These are phyloP conservation scores for Herpetotheres cachinnans DNA, from an alignment of 2,113 vertebrate species.

Conservation along the genomic window DNA sequence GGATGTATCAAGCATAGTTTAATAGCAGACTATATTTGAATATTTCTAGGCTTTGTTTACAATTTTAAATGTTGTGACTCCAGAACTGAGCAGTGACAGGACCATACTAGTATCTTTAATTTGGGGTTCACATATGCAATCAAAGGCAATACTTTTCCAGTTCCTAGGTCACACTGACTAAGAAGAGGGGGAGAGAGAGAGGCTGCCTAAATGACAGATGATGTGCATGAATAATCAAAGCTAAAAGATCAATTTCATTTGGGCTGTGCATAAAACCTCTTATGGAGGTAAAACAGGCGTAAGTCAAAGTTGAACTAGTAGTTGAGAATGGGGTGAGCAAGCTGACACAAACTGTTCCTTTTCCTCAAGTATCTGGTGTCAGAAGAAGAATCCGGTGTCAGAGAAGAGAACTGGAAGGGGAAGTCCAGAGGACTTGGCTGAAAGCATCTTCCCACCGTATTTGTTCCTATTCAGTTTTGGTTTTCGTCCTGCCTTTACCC, in stretches of 20 bases:
- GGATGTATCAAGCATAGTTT: not conserved
- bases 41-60: not conserved
- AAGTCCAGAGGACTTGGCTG: not conserved
- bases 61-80: not conserved
- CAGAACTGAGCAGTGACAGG: not conserved
- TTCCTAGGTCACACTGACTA: not conserved
- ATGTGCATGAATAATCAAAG: not conserved
- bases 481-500: not conserved
- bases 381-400: not conserved
- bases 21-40: not conserved
- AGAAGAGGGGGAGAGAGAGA: not conserved
- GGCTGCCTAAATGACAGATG: not conserved
- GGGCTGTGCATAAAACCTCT: not conserved
- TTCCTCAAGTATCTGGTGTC: not conserved
- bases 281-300: not conserved
- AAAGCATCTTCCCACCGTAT: not conserved
- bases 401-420: not conserved
- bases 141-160: not conserved
- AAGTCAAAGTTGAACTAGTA: not conserved
- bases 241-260: not conserved
- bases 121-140: not conserved
- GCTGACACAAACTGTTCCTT: not conserved
- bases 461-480: not conserved
- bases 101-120: not conserved
- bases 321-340: not conserved